A percentile compares a stretch with the other conserved stretches of the same genome.
These are phyloP conservation scores for Chaetodon trifascialis DNA, from an alignment of 2,113 vertebrate species.

Conservation along the genomic window DNA sequence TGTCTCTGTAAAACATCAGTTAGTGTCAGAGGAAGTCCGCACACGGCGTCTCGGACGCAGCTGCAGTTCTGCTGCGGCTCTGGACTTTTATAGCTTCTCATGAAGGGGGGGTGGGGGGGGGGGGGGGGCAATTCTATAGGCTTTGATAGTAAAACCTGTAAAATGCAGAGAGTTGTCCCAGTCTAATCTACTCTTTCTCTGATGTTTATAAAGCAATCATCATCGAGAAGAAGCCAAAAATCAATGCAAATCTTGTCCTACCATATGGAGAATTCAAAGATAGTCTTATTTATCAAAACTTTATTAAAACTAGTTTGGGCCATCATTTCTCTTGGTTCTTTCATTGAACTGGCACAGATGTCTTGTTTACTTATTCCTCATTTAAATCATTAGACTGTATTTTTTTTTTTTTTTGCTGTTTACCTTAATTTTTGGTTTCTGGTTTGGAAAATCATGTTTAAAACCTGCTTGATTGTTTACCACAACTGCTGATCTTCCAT, in stretches of 20 bases:
- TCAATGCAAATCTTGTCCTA: background rate
- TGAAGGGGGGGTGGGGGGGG: slow-evolving; percentile 39
- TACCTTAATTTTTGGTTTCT: background rate
- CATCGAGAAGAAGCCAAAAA: slow-evolving; percentile 11
- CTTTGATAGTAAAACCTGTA: slow-evolving; percentile 50
- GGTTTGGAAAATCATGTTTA: background rate
- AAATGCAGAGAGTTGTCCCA: slow-evolving; percentile 43
- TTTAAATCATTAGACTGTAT: background rate
- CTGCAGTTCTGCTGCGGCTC: slow-evolving; percentile 46
- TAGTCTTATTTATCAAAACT: slow-evolving; percentile 8
- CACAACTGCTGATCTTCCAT: background rate
- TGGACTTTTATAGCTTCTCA: slow-evolving; percentile 58
- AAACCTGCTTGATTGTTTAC: background rate
- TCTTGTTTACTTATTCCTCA: background rate
- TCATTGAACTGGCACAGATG: background rate
- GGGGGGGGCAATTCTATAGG: slow-evolving; percentile 37
- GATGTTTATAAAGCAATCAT: slow-evolving; percentile 46
- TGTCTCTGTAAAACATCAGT: slow-evolving; percentile 73
- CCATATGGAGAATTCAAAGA: background rate
- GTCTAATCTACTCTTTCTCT: slow-evolving; percentile 42
- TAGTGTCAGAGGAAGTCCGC: slow-evolving; percentile 56
- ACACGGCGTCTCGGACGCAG: slow-evolving; percentile 45
- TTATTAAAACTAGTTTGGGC: slow-evolving; percentile 1
- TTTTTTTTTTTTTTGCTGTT: background rate
- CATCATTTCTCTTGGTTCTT: background rate